phyloP scores from a whole-genome alignment of 1,140 invertebrate genomes.

The Papilio aristodemus region DNA sequence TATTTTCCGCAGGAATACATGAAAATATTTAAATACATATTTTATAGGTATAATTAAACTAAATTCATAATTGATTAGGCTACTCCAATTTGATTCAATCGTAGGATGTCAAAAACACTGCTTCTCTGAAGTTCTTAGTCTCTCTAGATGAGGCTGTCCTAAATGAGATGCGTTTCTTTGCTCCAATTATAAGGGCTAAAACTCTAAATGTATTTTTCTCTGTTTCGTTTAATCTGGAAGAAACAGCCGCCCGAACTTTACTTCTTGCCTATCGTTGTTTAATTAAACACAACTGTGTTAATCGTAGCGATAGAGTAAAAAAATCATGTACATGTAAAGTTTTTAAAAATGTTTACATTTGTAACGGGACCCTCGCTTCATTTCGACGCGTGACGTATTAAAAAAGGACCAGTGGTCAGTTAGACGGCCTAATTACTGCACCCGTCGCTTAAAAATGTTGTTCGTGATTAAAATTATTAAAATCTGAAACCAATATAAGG shows the following conservation, averaged over 20 bases:
- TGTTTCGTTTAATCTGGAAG: neutral
- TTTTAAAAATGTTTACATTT: constrained; percentile 12
- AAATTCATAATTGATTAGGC: too few relatives aligned
- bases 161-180: neutral
- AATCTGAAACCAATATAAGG: neutral
- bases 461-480: neutral
- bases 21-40: neutral
- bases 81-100: too few relatives aligned
- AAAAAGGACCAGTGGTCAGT: constrained; percentile 31
- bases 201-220: neutral
- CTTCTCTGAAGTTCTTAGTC: too few relatives aligned
- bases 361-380: constrained; percentile 28
- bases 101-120: too few relatives aligned
- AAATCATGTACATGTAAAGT: constrained; percentile 19
- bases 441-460: neutral
- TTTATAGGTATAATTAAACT: too few relatives aligned
- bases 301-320: neutral
- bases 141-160: too few relatives aligned
- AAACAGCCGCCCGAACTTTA: neutral
- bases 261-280: too few relatives aligned
- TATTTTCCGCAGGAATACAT: constrained; percentile 19
- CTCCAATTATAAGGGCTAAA: neutral
- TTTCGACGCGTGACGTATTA: constrained; percentile 30
- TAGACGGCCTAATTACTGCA: constrained; percentile 28
- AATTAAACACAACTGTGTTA: neutral